Evolutionary conservation across 2,797 vertebrate genomes (phyloP), one percentile per base, ranked within the genome.

Genomic region (Rousettus madagascariensis): DNA sequence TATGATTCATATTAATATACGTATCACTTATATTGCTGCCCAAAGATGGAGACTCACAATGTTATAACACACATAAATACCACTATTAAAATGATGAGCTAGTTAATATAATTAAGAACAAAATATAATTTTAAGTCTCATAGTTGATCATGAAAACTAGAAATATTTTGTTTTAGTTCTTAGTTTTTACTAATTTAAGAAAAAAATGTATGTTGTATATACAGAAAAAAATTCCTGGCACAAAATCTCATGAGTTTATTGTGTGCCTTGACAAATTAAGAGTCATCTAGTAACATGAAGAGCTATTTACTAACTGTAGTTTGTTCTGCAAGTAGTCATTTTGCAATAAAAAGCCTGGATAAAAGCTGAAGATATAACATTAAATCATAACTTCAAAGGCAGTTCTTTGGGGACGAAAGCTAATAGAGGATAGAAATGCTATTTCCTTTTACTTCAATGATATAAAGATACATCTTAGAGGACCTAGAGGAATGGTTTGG

Each of bases 341-440:
- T 95, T 86, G 41, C 61, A 90, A 88, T 88, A 90, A 97, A 92
- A 91, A 95, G 19, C 49, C 20, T 26, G 26, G 61, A 84, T 83
- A 91, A 97, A 84, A 66, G 79, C 84, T 87, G 36, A 87, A 94
- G 61, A 68, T 65, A 46, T 49, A 69, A 79, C 28, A 90, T 88
- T 87, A 96, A 96, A 88, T 95, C 85, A 92, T 63, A 93, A 83
- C 55, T 95, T 82, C 77, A 90, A 96, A 96, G 85, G 72, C 46
- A 86, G 68, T 85, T 92, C 84, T 96, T 92, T 75, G 28, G 77
- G 75, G 53, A 92, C 17, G 22, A 95, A 96, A 91, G 85, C n/a
- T 96, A 96, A 92, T 57, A 95, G 51, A 94, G 8, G 26, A 69
- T 88, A 87, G 41, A 97, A 94, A n/a, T 36, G 8, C 57, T 86